Percentiles rank a stretch among this genome's conserved stretches.
Conservation (phyloP, 2,888 invertebrate species). For the Ceriagrion tenellum region DNA sequence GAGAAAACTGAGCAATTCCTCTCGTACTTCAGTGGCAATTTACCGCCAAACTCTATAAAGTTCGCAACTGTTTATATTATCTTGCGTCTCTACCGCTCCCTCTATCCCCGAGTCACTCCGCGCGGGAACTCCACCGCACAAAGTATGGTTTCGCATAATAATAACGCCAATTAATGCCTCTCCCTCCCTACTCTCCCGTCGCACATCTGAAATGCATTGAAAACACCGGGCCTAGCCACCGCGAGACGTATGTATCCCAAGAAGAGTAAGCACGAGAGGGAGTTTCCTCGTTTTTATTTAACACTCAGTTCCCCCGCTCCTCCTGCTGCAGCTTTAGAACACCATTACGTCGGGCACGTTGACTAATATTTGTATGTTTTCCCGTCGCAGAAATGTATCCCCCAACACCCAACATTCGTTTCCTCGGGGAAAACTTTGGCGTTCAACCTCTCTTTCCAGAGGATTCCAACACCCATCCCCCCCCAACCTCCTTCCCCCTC, state of each 20-base stretch:
- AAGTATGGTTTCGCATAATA: slow-evolving; percentile 1
- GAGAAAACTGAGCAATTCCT: not conserved
- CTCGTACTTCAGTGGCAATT: not conserved
- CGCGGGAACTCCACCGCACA: not conserved
- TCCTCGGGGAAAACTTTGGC: not conserved
- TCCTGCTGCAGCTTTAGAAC: not conserved
- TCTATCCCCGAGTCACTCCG: not conserved
- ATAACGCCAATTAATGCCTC: slow-evolving; percentile 8
- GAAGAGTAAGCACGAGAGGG: not conserved
- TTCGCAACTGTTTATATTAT: not conserved
- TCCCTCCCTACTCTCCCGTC: not conserved
- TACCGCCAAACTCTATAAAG: not conserved
- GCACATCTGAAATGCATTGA: not conserved
- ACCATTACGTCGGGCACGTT: not conserved
- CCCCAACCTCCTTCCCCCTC: not conserved
- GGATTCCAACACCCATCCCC: not conserved
- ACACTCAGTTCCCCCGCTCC: not conserved
- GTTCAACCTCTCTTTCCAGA: not conserved
- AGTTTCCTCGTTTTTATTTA: not conserved
- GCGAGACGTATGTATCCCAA: not conserved
- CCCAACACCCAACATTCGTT: not conserved
- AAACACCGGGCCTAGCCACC: not conserved
- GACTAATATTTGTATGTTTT: slow-evolving; percentile 16
- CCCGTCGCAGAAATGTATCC: not conserved
- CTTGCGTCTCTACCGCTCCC: not conserved